A percentile compares a stretch with the other conserved stretches of the same genome.
Conservation (phyloP, 2,113 vertebrate genomes). For the Percina caprodes region DNA sequence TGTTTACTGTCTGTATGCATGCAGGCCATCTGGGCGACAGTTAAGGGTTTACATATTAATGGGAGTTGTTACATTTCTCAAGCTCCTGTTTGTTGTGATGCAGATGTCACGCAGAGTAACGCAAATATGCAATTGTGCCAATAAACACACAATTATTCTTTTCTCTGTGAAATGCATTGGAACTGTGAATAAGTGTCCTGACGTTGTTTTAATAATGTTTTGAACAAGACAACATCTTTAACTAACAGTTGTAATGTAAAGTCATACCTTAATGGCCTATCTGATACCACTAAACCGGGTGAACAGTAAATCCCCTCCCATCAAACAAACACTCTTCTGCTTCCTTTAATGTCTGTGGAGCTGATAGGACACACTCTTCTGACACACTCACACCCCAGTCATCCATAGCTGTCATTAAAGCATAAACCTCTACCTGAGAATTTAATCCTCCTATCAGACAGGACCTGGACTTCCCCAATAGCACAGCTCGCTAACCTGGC, state of each 20-base stretch:
- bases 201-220: neutral
- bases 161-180: neutral
- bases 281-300: neutral
- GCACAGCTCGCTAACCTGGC: constrained; percentile 73
- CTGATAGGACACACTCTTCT: constrained; percentile 50
- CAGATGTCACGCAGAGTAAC: neutral
- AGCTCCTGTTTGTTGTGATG: constrained; percentile 19
- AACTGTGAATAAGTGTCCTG: neutral
- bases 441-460: constrained; percentile 74
- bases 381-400: constrained; percentile 58
- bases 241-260: neutral
- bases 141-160: neutral
- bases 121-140: neutral
- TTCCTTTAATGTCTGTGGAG: constrained; percentile 50
- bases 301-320: constrained; percentile 23
- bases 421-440: constrained; percentile 61
- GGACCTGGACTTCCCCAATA: constrained; percentile 61
- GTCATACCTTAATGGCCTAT: neutral
- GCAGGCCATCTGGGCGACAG: constrained; percentile 34
- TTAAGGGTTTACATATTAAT: constrained; percentile 58
- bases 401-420: constrained; percentile 68
- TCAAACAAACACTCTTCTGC: constrained; percentile 50
- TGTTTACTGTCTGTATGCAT: constrained; percentile 62
- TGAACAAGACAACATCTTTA: neutral
- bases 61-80: neutral